These are phyloP conservation scores for Drosophila elegans DNA, from an alignment of 1,140 invertebrate genomes.

Conservation along the genomic window DNA sequence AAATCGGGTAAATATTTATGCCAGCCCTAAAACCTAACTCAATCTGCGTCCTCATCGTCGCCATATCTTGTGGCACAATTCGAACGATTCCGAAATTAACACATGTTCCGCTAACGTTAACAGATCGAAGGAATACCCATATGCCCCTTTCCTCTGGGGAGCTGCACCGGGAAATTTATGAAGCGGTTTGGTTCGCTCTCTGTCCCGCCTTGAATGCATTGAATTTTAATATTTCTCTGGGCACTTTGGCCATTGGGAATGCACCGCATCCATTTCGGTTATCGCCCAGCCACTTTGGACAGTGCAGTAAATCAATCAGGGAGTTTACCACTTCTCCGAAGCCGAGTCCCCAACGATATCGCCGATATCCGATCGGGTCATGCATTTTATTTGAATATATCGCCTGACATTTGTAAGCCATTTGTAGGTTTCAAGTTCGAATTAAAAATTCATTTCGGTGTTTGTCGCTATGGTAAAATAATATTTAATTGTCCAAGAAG, in stretches of 20 bases:
- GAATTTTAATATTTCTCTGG: conserved; percentile 52
- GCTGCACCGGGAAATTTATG: conserved; percentile 26
- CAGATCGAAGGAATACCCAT: conserved; percentile 24
- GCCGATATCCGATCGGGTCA: conserved; percentile 8
- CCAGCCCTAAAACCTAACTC: conserved; percentile 40
- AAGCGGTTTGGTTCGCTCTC: conserved; percentile 7
- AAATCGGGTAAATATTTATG: conserved; percentile 67
- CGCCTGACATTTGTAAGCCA: conserved; percentile 9
- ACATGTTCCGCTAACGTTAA: conserved; percentile 64
- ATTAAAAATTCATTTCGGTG: conserved; percentile 1
- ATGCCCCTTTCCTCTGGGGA: conserved; percentile 35
- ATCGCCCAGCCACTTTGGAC: conserved; percentile 49
- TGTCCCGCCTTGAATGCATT: conserved; percentile 23
- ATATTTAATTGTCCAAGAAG: neutral
- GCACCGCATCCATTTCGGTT: conserved; percentile 44
- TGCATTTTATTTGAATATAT: conserved; percentile 21
- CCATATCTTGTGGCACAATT: conserved; percentile 52
- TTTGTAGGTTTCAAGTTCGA: conserved; percentile 19
- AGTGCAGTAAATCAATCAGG: conserved; percentile 65
- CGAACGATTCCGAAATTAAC: conserved; percentile 68
- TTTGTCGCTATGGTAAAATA: conserved; percentile 7
- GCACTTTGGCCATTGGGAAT: conserved; percentile 38
- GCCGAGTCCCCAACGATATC: conserved; percentile 2
- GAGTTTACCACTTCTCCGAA: conserved; percentile 21
- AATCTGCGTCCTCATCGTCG: conserved; percentile 26